A percentile compares a stretch with the other conserved stretches of the same genome.
Evolutionary conservation across 2,888 invertebrate genomes (phyloP).

Genomic region (Autographa gamma): DNA sequence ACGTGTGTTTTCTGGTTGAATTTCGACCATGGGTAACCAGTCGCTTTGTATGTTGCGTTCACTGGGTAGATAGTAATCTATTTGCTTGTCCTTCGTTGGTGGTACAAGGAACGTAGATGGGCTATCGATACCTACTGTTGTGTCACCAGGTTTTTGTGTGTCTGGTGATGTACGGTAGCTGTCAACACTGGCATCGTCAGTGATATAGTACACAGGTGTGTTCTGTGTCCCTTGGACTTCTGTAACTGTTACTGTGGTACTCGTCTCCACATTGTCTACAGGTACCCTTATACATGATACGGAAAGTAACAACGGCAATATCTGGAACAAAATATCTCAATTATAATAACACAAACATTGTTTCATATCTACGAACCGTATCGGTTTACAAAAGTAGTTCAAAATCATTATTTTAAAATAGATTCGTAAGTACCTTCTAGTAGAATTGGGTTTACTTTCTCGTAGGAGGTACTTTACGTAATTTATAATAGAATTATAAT

Average conservation of each 20-base stretch:
- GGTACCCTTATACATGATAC: constrained; percentile 77
- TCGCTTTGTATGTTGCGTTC: constrained; percentile 76
- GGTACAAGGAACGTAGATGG: constrained; percentile 81
- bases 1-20: constrained; percentile 46
- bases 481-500: constrained; percentile 1
- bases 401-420: constrained; percentile 1
- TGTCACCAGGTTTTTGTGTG: constrained; percentile 69
- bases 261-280: constrained; percentile 66
- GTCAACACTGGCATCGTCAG: constrained; percentile 70
- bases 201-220: constrained; percentile 72
- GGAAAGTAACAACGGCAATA: constrained; percentile 66
- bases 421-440: not conserved
- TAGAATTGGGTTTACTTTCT: constrained; percentile 3
- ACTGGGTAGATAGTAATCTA: constrained; percentile 70
- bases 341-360: not conserved
- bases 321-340: constrained; percentile 70
- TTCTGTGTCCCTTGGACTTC: constrained; percentile 56
- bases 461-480: not conserved
- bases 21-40: constrained; percentile 80
- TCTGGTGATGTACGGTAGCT: constrained; percentile 78
- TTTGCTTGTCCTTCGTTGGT: constrained; percentile 70
- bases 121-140: constrained; percentile 65
- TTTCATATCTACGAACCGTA: constrained; percentile 2
- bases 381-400: constrained; percentile 1
- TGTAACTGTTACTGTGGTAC: constrained; percentile 53